Conservation (phyloP, 2,797 vertebrate genomes). For the Uromys caudimaculatus region DNA sequence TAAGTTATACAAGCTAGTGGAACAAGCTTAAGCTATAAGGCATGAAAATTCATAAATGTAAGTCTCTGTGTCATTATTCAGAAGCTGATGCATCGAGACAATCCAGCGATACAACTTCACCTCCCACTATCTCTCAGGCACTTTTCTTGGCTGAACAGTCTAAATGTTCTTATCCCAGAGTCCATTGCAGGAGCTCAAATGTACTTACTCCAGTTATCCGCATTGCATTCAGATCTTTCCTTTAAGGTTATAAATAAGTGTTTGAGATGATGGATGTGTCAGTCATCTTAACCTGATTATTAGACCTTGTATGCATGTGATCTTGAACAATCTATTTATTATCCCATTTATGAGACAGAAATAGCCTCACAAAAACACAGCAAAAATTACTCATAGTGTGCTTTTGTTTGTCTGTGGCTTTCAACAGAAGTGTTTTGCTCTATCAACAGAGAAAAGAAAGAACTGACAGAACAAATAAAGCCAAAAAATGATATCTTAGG, state of each 20-base stretch:
- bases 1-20: not conserved
- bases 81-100: not conserved
- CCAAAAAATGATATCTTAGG: conserved; percentile 12
- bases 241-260: not conserved
- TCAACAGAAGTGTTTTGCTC: conserved; percentile 34
- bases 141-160: not conserved
- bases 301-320: not conserved
- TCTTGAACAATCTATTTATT: not conserved
- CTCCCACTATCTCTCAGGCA: not conserved
- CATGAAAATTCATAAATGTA: not conserved
- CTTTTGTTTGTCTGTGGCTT: conserved; percentile 53
- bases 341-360: not conserved
- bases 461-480: conserved; percentile 41
- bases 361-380: conserved; percentile 21
- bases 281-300: not conserved
- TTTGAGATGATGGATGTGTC: not conserved
- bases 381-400: not conserved
- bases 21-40: not conserved
- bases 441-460: conserved; percentile 38
- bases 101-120: not conserved
- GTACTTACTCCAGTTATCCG: not conserved
- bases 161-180: not conserved
- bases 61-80: not conserved
- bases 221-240: conserved; percentile 9
- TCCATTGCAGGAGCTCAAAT: conserved; percentile 13